Evolutionary conservation across 2,113 vertebrate species (phyloP).

Genomic region (Triplophysa rosa): DNA sequence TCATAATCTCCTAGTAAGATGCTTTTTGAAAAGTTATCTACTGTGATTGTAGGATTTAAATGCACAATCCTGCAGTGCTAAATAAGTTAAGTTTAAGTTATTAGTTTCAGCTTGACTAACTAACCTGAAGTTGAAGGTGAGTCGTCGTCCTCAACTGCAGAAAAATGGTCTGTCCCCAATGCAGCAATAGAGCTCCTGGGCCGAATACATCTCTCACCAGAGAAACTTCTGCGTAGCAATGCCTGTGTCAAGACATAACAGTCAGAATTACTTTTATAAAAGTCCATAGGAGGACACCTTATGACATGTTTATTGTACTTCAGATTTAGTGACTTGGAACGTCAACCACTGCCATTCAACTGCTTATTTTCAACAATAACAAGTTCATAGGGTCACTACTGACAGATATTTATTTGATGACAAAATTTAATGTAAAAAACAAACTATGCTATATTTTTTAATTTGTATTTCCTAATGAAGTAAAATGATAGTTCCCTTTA

Average conservation of each 20-base stretch:
- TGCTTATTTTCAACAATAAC: no score
- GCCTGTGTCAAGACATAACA: conserved; percentile 64
- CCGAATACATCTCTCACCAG: conserved; percentile 81
- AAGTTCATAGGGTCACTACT: no score
- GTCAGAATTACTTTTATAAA: background rate
- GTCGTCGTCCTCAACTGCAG: conserved; percentile 64
- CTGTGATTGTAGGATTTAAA: background rate
- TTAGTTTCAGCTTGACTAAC: background rate
- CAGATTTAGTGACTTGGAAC: no score
- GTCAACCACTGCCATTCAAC: no score
- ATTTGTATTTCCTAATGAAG: no score
- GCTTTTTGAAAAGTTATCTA: no score
- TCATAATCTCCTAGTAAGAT: background rate
- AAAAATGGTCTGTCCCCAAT: conserved; percentile 74
- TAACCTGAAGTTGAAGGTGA: conserved; percentile 71
- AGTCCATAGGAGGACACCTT: background rate
- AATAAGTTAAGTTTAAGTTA: background rate
- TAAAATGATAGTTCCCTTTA: no score
- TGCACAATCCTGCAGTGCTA: background rate
- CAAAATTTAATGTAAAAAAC: no score
- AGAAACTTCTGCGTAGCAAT: conserved; percentile 81
- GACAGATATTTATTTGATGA: no score
- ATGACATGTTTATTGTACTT: no score
- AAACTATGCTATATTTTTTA: no score
- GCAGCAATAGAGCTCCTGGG: conserved; percentile 78